Percentiles rank a stretch among this genome's conserved stretches.
These are phyloP conservation scores for Manacus vitellinus DNA, from an alignment of 2,113 vertebrate species.

Conservation along the genomic window DNA sequence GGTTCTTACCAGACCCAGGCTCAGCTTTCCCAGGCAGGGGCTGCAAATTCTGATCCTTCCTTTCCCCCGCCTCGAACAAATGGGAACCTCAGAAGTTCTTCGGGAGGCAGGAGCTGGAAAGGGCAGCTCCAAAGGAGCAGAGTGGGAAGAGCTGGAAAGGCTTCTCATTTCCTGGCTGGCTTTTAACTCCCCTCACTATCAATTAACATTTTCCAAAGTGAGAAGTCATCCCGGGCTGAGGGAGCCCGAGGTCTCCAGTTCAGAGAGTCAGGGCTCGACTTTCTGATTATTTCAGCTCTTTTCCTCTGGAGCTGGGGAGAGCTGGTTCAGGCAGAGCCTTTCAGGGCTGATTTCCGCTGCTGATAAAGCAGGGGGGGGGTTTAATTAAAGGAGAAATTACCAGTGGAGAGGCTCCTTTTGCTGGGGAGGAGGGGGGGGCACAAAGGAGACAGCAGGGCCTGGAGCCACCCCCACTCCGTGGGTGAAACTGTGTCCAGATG, in stretches of 20 bases:
- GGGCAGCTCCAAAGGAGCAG: background rate
- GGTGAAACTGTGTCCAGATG: background rate
- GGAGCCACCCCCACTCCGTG: background rate
- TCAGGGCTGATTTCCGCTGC: background rate
- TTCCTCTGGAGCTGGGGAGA: background rate
- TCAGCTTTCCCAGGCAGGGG: background rate
- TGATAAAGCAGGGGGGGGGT: background rate
- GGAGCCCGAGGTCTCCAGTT: background rate
- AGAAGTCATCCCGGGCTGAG: background rate
- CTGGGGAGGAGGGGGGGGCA: background rate
- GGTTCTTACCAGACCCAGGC: background rate
- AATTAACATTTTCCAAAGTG: conserved; percentile 19
- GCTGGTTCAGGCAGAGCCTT: background rate
- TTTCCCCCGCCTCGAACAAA: background rate
- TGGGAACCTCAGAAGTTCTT: background rate
- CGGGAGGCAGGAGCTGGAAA: fast-evolving
- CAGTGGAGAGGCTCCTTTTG: background rate
- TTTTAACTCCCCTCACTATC: background rate
- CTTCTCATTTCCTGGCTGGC: background rate
- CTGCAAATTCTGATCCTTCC: background rate
- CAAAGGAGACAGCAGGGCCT: background rate
- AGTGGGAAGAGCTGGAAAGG: background rate
- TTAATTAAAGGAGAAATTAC: conserved; percentile 8
- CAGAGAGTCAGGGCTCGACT: background rate
- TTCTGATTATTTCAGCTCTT: conserved; percentile 16